Base-by-base conservation (phyloP, 2,888 invertebrate species). In the Tachina lurida region DNA sequence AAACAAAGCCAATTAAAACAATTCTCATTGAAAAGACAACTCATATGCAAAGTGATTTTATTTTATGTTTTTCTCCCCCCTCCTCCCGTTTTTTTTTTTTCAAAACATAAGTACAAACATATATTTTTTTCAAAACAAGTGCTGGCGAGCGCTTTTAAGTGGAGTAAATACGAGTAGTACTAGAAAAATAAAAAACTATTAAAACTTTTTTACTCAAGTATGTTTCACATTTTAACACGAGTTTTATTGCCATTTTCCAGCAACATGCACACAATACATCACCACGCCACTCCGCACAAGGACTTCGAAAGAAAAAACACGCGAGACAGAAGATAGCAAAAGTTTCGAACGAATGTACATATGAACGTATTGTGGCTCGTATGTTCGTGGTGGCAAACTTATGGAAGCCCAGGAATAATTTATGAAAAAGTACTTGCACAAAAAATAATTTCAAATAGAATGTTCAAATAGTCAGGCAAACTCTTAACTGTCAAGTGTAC, bases 1-100 rank as follows among this genome's bases (percentile, higher is more conserved):
- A 47, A 73, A 45, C 10, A 9, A 31, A 31, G 56, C 41, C 39
- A 68, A 68, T 68, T 68, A 77, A 77, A 77, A 68, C n/a, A n/a
- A 39, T 47, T n/a, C 31, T 17, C 12, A 60, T n/a, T 10, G 5
- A n/a, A 49, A 49, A 60, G 7, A 8, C 56, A 65, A 17, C 3
- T 43, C 63, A 65, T n/a, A 49, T 9, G 10, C 17, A 52, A 31
- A 31, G 31, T 31, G 43, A 58, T 71, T 71, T 65, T 56, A 56
- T 31, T 31, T 31, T 58, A 43, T 45, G 60, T 39, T 10, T 73
- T 19, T 71, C 47, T 60, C 49, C n/a, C 31, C n/a, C n/a, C n/a
- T n/a, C n/a, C n/a, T n/a, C n/a, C 13, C 60, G 3, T 71, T 45
- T 47, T 12, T 41, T 17, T 17, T 41, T 13, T n/a, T n/a, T n/a